These are phyloP conservation scores for Vulpes vulpes DNA, from an alignment of 2,113 vertebrate genomes.

Conservation along the genomic window DNA sequence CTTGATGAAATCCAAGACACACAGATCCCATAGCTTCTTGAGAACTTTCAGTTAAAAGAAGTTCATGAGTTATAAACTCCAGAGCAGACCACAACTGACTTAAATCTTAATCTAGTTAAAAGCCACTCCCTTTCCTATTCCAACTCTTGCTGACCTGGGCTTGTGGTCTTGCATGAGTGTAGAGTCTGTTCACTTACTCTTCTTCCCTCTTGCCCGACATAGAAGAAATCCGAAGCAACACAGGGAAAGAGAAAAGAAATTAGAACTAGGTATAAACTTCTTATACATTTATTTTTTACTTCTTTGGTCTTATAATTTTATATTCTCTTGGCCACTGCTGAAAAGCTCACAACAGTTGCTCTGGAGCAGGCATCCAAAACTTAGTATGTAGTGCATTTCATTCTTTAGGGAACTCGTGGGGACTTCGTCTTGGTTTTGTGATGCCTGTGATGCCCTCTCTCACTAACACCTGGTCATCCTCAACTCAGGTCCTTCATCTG, in stretches of 20 bases:
- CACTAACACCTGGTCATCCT: not conserved
- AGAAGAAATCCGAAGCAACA: not conserved
- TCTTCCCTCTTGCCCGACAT: not conserved
- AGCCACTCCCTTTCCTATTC: not conserved
- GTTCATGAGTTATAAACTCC: not conserved
- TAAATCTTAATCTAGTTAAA: conserved; percentile 18
- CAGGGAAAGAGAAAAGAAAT: not conserved
- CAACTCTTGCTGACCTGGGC: not conserved
- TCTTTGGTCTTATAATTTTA: not conserved
- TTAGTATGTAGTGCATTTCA: not conserved
- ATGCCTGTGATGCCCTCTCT: not conserved
- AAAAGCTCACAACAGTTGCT: not conserved
- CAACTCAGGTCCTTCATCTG: not conserved
- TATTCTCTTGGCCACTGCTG: not conserved
- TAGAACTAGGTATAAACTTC: not conserved
- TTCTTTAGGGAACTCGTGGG: not conserved
- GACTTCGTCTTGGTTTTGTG: not conserved
- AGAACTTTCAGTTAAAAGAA: conserved; percentile 7
- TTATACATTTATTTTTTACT: not conserved
- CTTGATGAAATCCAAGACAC: not conserved
- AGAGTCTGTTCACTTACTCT: not conserved
- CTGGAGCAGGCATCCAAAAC: not conserved
- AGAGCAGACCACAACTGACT: not conserved
- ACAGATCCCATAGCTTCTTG: not conserved
- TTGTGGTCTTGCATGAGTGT: not conserved